These are phyloP conservation scores for Dromius quadrimaculatus DNA, from an alignment of 2,888 invertebrate species.

Conservation along the genomic window DNA sequence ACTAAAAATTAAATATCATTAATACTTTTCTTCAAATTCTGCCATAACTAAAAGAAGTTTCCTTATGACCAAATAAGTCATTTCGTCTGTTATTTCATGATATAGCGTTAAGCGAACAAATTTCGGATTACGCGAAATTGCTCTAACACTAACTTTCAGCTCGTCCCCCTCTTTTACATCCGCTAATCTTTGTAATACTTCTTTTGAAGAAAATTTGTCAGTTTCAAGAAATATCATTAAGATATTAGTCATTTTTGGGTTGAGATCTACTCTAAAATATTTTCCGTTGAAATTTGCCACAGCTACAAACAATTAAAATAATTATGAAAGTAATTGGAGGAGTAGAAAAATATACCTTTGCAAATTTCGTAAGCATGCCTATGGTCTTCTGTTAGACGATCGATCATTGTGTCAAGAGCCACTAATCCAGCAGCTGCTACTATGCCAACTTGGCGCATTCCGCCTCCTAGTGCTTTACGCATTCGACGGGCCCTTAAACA, in stretches of 20 bases:
- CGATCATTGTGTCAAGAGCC: constrained; percentile 83
- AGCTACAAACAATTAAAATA: constrained; percentile 64
- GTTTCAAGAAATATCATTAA: constrained; percentile 73
- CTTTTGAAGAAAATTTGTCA: constrained; percentile 69
- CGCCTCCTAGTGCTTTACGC: constrained; percentile 92
- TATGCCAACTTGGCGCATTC: constrained; percentile 92
- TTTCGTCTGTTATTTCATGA: constrained; percentile 77
- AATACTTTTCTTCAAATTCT: constrained; percentile 68
- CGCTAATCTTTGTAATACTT: constrained; percentile 70
- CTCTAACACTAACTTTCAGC: constrained; percentile 71
- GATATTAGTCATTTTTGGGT: constrained; percentile 80
- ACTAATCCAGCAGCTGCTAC: constrained; percentile 91
- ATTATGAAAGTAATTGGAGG: background rate
- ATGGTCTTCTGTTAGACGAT: constrained; percentile 82
- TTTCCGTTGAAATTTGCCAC: constrained; percentile 73
- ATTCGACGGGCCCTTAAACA: constrained; percentile 78
- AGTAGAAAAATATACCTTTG: constrained; percentile 68
- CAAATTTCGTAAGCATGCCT: constrained; percentile 76
- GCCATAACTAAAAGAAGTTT: constrained; percentile 79
- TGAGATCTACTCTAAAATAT: constrained; percentile 73
- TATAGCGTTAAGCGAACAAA: constrained; percentile 79
- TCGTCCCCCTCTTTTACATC: constrained; percentile 67
- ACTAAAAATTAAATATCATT: too few species aligned
- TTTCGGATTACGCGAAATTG: constrained; percentile 71
- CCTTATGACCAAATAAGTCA: constrained; percentile 75